Conservation (phyloP, 2,888 invertebrate species). For the Serripes groenlandicus region DNA sequence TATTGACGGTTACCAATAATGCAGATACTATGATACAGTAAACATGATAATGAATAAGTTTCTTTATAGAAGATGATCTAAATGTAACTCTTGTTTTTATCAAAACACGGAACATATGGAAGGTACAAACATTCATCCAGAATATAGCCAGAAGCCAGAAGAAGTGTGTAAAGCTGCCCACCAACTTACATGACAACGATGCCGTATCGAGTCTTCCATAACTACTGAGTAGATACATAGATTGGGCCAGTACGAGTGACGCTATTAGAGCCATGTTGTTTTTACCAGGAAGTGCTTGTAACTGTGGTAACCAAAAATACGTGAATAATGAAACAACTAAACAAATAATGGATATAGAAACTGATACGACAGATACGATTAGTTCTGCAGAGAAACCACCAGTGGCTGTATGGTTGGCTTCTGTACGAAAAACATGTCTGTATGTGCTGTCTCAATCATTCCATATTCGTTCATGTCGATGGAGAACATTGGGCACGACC, state of each 20-base stretch:
- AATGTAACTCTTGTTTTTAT: conserved; percentile 8
- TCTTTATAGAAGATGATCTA: neutral
- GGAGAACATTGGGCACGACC: neutral
- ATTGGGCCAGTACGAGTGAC: conserved; percentile 36
- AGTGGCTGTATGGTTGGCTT: neutral
- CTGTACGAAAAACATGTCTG: neutral
- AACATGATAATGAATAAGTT: conserved; percentile 13
- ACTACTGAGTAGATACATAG: conserved; percentile 28
- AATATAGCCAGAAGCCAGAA: conserved; percentile 42
- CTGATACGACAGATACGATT: neutral
- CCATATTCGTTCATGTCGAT: neutral
- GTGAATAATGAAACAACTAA: conserved; percentile 37
- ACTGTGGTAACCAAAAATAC: conserved; percentile 32
- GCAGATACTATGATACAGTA: conserved; percentile 18
- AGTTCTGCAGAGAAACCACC: neutral
- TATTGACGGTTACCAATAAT: conserved; percentile 34
- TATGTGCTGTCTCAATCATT: neutral
- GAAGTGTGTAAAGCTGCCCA: conserved; percentile 42
- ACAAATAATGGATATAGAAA: conserved; percentile 37
- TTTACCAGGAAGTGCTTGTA: conserved; percentile 43
- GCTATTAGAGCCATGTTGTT: conserved; percentile 44
- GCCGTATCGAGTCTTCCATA: neutral
- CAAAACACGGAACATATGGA: conserved; percentile 57
- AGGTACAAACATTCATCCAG: conserved; percentile 48
- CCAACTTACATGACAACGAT: conserved; percentile 12